phyloP scores from a whole-genome alignment of 2,797 vertebrate genomes.

The Varecia variegata region DNA sequence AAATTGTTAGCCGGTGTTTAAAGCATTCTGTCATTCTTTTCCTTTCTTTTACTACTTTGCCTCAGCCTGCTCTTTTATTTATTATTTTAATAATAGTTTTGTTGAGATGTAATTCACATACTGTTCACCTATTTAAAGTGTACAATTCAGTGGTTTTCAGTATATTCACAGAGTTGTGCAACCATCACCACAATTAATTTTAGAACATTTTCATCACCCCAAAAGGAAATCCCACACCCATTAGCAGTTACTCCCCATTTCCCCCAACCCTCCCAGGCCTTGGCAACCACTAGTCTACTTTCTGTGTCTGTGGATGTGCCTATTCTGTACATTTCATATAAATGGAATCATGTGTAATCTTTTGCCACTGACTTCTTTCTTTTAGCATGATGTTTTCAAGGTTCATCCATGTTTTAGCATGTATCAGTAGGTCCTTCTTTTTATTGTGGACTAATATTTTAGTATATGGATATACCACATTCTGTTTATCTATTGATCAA shows the following conservation, averaged over 20 bases:
- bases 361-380: not conserved
- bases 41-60: not conserved
- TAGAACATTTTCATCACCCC: not conserved
- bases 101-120: not conserved
- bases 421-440: not conserved
- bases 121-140: not conserved
- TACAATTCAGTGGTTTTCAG: not conserved
- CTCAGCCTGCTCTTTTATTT: not conserved
- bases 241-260: not conserved
- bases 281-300: not conserved
- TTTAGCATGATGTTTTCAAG: not conserved
- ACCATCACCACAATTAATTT: not conserved
- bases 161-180: not conserved
- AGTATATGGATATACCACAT: not conserved
- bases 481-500: not conserved
- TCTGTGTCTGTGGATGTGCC: not conserved
- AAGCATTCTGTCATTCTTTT: not conserved
- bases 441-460: not conserved
- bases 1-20: not conserved
- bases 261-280: not conserved
- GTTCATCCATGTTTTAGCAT: not conserved
- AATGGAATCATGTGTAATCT: not conserved
- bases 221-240: not conserved
- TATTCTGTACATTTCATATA: not conserved
- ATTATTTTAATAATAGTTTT: not conserved